Evolutionary conservation across 1,140 invertebrate genomes (phyloP).

Genomic region (Metaphire vulgaris): DNA sequence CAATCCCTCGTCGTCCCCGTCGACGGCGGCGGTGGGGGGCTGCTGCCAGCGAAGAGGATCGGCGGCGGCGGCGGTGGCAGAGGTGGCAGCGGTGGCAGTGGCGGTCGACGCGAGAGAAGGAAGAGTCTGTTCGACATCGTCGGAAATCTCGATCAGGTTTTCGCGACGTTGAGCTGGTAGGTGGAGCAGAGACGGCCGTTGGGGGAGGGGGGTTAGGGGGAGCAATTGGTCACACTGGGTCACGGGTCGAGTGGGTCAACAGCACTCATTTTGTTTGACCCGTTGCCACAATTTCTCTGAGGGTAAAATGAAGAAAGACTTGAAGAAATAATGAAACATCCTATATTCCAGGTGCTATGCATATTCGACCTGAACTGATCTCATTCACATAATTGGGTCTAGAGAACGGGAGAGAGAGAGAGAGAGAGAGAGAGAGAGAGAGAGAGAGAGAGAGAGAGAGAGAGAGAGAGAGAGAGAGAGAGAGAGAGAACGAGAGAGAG

Average conservation of each 20-base stretch:
- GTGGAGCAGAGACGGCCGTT: too few relatives aligned
- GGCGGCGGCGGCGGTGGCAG: background rate
- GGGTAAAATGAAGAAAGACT: too few relatives aligned
- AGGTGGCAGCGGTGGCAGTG: slow-evolving; percentile 30
- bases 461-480: slow-evolving; percentile 1
- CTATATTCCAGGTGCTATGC: too few relatives aligned
- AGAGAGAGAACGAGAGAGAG: background rate
- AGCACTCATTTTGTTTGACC: too few relatives aligned
- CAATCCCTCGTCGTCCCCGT: background rate
- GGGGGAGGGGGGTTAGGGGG: too few relatives aligned
- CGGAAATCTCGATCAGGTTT: slow-evolving; percentile 37
- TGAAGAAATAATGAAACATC: too few relatives aligned
- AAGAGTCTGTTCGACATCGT: slow-evolving; percentile 30
- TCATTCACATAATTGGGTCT: too few relatives aligned
- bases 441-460: background rate
- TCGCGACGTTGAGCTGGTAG: slow-evolving; percentile 40
- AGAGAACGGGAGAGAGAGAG: background rate
- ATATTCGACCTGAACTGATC: too few relatives aligned
- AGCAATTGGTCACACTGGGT: too few relatives aligned
- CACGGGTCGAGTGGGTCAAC: too few relatives aligned
- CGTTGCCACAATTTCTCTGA: too few relatives aligned
- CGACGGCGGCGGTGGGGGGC: background rate
- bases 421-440: background rate
- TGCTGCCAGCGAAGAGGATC: background rate
- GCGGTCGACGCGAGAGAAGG: slow-evolving; percentile 32